Evolutionary conservation across 1,140 invertebrate species (phyloP).

Genomic region (Drosophila grimshawi): DNA sequence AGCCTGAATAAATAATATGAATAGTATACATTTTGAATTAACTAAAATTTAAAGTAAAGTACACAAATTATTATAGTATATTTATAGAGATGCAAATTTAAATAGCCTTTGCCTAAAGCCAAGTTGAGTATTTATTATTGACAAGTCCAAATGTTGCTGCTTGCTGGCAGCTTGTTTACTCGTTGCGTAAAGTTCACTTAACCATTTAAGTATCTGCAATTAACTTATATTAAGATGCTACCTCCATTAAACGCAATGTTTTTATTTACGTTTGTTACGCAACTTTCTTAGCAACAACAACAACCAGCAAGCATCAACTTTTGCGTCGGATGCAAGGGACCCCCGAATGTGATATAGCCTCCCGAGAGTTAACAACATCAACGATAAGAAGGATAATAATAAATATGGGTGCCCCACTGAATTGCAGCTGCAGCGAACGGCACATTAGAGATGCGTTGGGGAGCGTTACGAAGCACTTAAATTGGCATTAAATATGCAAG

Average conservation of each 20-base stretch:
- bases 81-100: too few relatives aligned
- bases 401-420: not conserved
- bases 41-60: too few relatives aligned
- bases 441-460: constrained; percentile 22
- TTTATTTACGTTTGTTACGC: constrained; percentile 36
- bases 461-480: constrained; percentile 28
- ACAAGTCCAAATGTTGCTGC: not conserved
- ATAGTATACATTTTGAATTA: too few relatives aligned
- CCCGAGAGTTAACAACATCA: constrained; percentile 1
- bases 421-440: constrained; percentile 1
- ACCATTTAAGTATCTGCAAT: constrained; percentile 31
- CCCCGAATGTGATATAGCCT: not conserved
- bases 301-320: constrained; percentile 13
- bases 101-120: too few relatives aligned
- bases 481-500: constrained; percentile 43
- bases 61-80: too few relatives aligned
- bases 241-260: constrained; percentile 11
- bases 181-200: not conserved
- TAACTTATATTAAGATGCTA: constrained; percentile 32
- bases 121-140: too few relatives aligned
- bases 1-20: not conserved
- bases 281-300: constrained; percentile 24
- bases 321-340: constrained; percentile 5
- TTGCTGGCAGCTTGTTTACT: not conserved
- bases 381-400: constrained; percentile 6